Evolutionary conservation across 2,797 vertebrate species (phyloP), one percentile per base, ranked within the genome.

Genomic region (Parambassis ranga): DNA sequence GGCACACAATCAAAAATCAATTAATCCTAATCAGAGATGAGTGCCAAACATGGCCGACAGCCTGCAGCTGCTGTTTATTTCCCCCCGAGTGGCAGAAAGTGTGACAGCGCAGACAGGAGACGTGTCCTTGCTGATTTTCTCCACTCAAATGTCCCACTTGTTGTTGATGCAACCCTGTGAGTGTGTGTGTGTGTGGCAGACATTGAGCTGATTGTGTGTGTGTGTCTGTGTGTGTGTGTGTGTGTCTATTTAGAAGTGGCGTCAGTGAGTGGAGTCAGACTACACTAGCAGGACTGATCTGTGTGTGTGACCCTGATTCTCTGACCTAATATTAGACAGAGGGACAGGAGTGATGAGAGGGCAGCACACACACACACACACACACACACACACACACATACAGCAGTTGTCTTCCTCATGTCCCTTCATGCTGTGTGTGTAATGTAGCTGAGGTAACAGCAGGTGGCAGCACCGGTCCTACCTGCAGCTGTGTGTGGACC

Each of bases 21-120:
- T 92, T 87, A 73, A 91, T 92, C 88, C 85, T 85, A 84, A 92
- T 92, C 91, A 91, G 83, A 65, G 75, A 38, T 48, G 37, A 68
- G 69, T 20, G 72, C 66, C 68, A 73, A 78, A 66, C 66, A 9
- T 31, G 0, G 50, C 39, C 37, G 58, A 73, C 52, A 44, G 56
- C 51, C 66, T 52, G 57, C 79, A 42, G 43, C 65, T 44, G 30
- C 41, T 81, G 86, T 86, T 87, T 82, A 76, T 77, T 75, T 73
- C 42, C 42, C 71, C 42, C 10, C 6, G 51, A 58, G 64, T 35
- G 52, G 78, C 74, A 77, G 74, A 68, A 66, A 75, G 51, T 36
- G 58, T 41, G 56, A 72, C 77, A 58, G 52, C 24, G 47, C 16
- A 22, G 55, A 65, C 46, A 43, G 67, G 61, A 5, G 57, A 66